Evolutionary conservation across 2,113 vertebrate genomes (phyloP).

Genomic region (Megaceryle maxima): DNA sequence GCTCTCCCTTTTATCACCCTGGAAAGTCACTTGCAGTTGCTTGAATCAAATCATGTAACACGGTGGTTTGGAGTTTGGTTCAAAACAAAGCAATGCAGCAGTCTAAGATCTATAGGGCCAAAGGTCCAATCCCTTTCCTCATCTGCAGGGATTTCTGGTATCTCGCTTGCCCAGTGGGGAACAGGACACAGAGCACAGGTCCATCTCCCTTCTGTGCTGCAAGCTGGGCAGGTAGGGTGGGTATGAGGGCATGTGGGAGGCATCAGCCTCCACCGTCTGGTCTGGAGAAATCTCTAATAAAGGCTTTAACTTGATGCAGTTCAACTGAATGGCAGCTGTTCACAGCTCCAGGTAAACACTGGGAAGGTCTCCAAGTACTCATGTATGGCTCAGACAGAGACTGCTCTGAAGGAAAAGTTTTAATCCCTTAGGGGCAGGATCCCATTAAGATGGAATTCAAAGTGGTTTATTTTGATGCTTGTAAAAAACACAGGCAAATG

Average conservation of each 20-base stretch:
- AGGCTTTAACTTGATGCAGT: background rate
- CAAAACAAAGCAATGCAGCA: background rate
- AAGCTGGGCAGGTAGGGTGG: background rate
- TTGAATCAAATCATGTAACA: background rate
- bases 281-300: background rate
- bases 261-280: background rate
- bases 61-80: rapidly evolving
- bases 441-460: background rate
- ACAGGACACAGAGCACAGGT: background rate
- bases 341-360: background rate
- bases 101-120: background rate
- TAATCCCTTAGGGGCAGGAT: background rate
- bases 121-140: background rate
- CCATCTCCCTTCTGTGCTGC: background rate
- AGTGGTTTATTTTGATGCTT: background rate
- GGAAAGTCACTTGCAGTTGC: background rate
- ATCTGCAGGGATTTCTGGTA: background rate
- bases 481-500: background rate
- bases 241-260: background rate
- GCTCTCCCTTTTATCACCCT: background rate
- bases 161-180: background rate
- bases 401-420: background rate
- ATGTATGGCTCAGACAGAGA: background rate
- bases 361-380: slow-evolving; percentile 5
- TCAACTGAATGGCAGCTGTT: background rate